Conservation (phyloP, 2,797 vertebrate genomes). For the Limnodromus scolopaceus region DNA sequence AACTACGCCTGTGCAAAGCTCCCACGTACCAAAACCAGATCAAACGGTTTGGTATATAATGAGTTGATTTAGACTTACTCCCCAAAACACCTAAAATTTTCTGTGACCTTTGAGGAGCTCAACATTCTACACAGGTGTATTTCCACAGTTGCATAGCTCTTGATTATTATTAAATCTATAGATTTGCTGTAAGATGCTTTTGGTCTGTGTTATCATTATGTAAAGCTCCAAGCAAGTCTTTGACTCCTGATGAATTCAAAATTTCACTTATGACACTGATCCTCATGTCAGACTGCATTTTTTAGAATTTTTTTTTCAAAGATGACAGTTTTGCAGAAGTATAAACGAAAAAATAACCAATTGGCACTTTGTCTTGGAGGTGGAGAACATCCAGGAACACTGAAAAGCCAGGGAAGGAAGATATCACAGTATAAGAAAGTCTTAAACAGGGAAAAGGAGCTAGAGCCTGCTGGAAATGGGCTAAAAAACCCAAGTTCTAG, state of each 20-base stretch:
- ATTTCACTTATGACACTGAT: neutral
- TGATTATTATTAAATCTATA: neutral
- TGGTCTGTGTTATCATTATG: neutral
- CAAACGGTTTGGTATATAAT: neutral
- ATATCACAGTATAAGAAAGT: neutral
- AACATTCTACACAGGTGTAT: neutral
- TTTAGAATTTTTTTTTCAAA: no score
- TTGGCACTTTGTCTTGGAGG: rapidly evolving
- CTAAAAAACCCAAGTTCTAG: neutral
- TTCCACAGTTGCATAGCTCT: neutral
- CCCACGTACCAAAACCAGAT: neutral
- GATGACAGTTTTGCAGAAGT: rapidly evolving
- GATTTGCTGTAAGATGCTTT: neutral
- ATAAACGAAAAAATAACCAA: neutral
- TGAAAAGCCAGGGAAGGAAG: neutral
- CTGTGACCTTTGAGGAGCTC: neutral
- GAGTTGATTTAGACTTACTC: neutral
- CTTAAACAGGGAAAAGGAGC: neutral
- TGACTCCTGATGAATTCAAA: neutral
- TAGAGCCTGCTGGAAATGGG: neutral
- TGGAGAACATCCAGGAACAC: neutral
- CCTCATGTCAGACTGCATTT: neutral
- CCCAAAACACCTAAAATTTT: neutral
- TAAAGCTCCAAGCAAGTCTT: neutral
- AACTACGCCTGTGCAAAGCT: neutral